phyloP scores from a whole-genome alignment of 2,888 invertebrate species.

The Iselma pallidipennis region DNA sequence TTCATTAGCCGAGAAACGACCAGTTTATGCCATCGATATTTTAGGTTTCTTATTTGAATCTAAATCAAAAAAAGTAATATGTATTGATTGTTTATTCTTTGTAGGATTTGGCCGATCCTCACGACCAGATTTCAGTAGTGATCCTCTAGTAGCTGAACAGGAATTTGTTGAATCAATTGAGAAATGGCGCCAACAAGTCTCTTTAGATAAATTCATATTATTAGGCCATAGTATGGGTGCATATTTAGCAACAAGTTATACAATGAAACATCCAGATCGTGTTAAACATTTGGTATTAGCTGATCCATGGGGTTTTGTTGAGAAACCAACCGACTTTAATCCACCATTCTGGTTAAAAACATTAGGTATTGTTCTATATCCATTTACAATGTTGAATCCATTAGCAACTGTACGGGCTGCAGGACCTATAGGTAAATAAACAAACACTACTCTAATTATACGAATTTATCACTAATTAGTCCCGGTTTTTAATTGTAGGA shows the following conservation, averaged over 20 bases:
- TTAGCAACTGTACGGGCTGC: conserved; percentile 88
- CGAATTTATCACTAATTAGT: background rate
- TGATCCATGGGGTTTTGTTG: conserved; percentile 83
- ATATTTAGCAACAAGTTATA: conserved; percentile 84
- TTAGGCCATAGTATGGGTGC: conserved; percentile 95
- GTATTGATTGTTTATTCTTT: background rate
- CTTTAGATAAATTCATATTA: conserved; percentile 81
- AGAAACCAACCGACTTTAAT: conserved; percentile 61
- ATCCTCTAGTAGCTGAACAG: conserved; percentile 77
- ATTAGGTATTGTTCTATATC: conserved; percentile 75
- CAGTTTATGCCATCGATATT: conserved; percentile 86
- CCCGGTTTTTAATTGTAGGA: conserved; percentile 61
- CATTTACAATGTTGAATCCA: conserved; percentile 74
- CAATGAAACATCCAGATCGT: conserved; percentile 80
- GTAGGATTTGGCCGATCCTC: conserved; percentile 92
- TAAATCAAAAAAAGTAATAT: background rate
- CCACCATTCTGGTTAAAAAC: conserved; percentile 81
- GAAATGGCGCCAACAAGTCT: conserved; percentile 89
- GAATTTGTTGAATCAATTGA: conserved; percentile 93
- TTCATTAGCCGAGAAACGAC: conserved; percentile 72
- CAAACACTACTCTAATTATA: background rate
- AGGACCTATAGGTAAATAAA: conserved; percentile 73
- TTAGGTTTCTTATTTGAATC: conserved; percentile 41
- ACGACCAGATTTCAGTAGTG: conserved; percentile 78
- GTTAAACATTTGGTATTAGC: conserved; percentile 90